Evolutionary conservation across 2,797 vertebrate species (phyloP), one percentile per base, ranked within the genome.

Genomic region (Muscicapa comitata): DNA sequence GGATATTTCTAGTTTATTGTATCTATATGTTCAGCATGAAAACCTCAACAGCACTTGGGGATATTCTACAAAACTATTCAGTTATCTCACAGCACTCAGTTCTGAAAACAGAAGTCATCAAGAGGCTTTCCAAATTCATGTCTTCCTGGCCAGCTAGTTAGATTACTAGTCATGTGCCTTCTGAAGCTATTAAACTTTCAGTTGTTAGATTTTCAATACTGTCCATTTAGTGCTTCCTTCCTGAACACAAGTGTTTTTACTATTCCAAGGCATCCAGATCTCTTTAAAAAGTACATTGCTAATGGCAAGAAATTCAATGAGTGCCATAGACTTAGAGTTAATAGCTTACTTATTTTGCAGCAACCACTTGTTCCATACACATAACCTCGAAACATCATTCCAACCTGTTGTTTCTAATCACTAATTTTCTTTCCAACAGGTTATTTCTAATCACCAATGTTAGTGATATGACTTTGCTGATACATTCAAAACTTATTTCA

Each of bases 81-180:
- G 53, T 67, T 77, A 63, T 37, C 61, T 67, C n/a, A 59, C 21
- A 86, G 37, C 29, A 74, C 13, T 40, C 37, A n/a, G 26, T 67
- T 83, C 40, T 86, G 62, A 88, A 90, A 86, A 72, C 16, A 61
- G 62, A 93, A 84, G 40, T 45, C 47, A 61, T 51, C 28, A 72
- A 86, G 57, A 81, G n/a, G 29, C 37, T 53, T 92, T 37, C 21
- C 43, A 84, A 43, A 88, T 48, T 90, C 25, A 12, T 21, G 42
- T 20, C 26, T 54, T 50, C 29, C 21, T 38, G 74, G 35, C 3
- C 65, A 88, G 25, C 67, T 67, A 68, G 61, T 54, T 55, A 50
- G n/a, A 57, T 50, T 84, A 42, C 35, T 31, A 78, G 19, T 54
- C 5, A 3, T n/a, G 35, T 43, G 40, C 28, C 35, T 73, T 54